Percentiles rank a stretch among this genome's conserved stretches.
phyloP scores from a whole-genome alignment of 2,888 invertebrate genomes.

The Hypsopygia costalis region DNA sequence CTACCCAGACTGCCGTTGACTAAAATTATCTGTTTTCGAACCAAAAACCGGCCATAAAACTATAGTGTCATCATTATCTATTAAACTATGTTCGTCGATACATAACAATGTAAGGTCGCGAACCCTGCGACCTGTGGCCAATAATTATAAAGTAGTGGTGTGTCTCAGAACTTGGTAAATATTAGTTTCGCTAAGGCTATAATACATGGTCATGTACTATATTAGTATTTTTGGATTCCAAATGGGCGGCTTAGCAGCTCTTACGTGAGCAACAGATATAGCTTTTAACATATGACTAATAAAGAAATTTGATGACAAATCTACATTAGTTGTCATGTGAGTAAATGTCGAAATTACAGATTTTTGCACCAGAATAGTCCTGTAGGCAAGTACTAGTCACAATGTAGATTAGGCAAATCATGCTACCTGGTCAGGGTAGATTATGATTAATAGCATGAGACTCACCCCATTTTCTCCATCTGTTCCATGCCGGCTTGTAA shows the following conservation, averaged over 20 bases:
- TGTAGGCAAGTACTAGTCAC: constrained; percentile 15
- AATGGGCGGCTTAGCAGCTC: constrained; percentile 2
- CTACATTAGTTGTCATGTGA: constrained; percentile 11
- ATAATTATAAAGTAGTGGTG: not conserved
- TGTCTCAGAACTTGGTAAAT: not conserved
- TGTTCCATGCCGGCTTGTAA: not conserved
- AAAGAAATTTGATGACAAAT: constrained; percentile 12
- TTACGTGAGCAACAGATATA: constrained; percentile 10
- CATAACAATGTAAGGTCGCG: too few species aligned
- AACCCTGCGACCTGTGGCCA: too few species aligned
- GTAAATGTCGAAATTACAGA: constrained; percentile 20
- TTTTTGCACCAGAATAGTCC: constrained; percentile 23
- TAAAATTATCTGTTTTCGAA: too few species aligned
- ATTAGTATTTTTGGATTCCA: not conserved
- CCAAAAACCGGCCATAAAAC: too few species aligned
- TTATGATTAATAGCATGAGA: not conserved
- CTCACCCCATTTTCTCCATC: not conserved
- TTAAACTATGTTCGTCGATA: too few species aligned
- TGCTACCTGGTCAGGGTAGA: constrained; percentile 10
- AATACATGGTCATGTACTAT: not conserved
- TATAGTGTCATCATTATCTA: too few species aligned
- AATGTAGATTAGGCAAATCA: constrained; percentile 15
- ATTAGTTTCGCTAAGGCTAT: not conserved
- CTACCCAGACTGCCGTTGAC: too few species aligned
- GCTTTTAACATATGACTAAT: constrained; percentile 13